phyloP scores from a whole-genome alignment of 2,888 invertebrate genomes.

The Cheilosia soror region DNA sequence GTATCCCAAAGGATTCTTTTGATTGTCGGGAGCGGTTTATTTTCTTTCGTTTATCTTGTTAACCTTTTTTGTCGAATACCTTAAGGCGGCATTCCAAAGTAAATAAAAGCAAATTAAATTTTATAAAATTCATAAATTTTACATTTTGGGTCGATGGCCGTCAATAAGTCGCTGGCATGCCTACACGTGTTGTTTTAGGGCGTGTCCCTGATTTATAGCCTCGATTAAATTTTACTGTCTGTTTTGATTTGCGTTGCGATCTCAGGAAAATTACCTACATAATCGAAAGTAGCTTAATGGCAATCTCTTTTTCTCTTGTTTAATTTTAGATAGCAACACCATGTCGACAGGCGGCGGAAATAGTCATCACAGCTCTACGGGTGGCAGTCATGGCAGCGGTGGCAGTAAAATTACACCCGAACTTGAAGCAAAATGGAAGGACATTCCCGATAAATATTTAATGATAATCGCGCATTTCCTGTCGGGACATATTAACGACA shows the following conservation, averaged over 20 bases:
- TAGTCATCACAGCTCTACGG: conserved; percentile 41
- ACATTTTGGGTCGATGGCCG: no score
- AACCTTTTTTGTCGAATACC: neutral
- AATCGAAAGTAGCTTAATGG: neutral
- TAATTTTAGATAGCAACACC: conserved; percentile 35
- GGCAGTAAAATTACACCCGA: conserved; percentile 66
- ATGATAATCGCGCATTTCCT: conserved; percentile 81
- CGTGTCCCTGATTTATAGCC: no score
- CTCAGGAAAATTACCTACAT: no score
- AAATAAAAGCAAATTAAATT: no score
- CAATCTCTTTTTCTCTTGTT: conserved; percentile 7
- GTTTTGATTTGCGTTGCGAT: no score
- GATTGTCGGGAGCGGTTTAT: neutral
- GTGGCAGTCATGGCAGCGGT: conserved; percentile 1
- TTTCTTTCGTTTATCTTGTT: neutral
- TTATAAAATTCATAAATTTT: no score
- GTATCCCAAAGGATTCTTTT: neutral
- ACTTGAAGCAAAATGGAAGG: conserved; percentile 78
- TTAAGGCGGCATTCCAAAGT: no score
- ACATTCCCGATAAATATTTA: conserved; percentile 82
- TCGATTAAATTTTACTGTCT: no score
- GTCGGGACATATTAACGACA: conserved; percentile 80
- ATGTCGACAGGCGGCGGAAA: conserved; percentile 40
- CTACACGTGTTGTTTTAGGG: no score
- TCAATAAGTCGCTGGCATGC: no score